Evolutionary conservation across 2,888 invertebrate genomes (phyloP), one percentile per base, ranked within the genome.

Genomic region (Amphimallon solstitiale): DNA sequence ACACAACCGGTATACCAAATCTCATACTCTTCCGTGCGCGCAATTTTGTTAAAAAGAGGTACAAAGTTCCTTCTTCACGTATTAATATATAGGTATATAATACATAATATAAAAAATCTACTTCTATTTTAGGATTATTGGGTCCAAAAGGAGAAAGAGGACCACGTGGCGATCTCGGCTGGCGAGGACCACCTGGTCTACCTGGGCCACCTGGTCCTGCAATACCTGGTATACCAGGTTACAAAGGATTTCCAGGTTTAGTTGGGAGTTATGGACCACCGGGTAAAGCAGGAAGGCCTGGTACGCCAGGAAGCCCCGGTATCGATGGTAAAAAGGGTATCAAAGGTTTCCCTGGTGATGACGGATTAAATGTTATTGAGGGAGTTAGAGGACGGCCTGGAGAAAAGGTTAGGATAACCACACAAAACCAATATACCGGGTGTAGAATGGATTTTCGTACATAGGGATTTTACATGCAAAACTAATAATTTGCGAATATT

Each of bases 221-320:
- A 48, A 68, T 73, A 23, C 71, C 72, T 46, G 81, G 83, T 40
- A 80, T 83, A 0, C 73, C 80, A 23, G 94, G 94, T 12, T 77
- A 83, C 7, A 91, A 90, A 79, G 93, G 93, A 3, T 85, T 86
- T 70, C 81, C 85, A 0, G 94, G 93, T 34, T 80, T 87, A 49
- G 85, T 84, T 19, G 93, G 93, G 40, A 85, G 86, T 66, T 80
- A 84, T 63, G 94, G 94, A 12, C 86, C 85, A 0, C 83, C 80
- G 37, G 94, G 94, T 51, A 78, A 80, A 2, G 54, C 77, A 0
- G 83, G 82, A 12, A 49, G 35, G 10, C 76, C 77, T 1, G 83
- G 82, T 19, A 66, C 62, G 23, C 72, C 76, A 0, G 78, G 82
- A 5, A 23, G 73, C 35, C 60, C 65, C 35, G 83, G 80, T 15